phyloP scores from a whole-genome alignment of 1,140 invertebrate species.

The Drosophila novamexicana region DNA sequence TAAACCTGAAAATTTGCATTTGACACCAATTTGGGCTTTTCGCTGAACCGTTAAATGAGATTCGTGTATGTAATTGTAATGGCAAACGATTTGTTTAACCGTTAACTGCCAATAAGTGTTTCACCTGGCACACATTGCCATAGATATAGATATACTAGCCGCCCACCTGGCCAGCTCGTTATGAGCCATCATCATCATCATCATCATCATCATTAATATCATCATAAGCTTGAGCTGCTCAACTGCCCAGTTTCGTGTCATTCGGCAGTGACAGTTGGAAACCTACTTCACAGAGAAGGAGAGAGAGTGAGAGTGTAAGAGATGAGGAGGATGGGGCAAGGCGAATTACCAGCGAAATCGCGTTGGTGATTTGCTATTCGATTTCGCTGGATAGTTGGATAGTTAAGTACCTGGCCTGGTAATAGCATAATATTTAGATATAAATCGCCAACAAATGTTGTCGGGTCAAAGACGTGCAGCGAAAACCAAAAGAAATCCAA shows the following conservation, averaged over 20 bases:
- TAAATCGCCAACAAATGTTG: constrained; percentile 16
- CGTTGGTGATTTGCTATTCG: constrained; percentile 30
- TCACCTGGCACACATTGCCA: constrained; percentile 9
- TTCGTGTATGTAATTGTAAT: constrained; percentile 34
- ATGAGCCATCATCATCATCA: constrained; percentile 38
- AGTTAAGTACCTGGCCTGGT: constrained; percentile 14
- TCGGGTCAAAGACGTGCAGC: constrained; percentile 14
- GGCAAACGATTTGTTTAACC: constrained; percentile 35
- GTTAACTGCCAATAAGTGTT: constrained; percentile 29
- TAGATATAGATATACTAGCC: not conserved
- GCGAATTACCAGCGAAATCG: constrained; percentile 13
- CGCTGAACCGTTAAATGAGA: constrained; percentile 20
- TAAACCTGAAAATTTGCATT: constrained; percentile 26
- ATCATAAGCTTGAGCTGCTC: constrained; percentile 15
- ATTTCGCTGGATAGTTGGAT: constrained; percentile 13
- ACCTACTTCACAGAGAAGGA: not conserved
- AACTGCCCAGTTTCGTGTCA: constrained; percentile 34
- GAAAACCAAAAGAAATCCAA: constrained; percentile 10
- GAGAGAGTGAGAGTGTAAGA: not conserved
- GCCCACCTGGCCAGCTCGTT: constrained; percentile 15
- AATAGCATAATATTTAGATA: constrained; percentile 31
- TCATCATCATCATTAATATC: constrained; percentile 24
- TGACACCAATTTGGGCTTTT: constrained; percentile 17
- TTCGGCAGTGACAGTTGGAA: constrained; percentile 20
- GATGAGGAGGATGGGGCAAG: no score